phyloP scores from a whole-genome alignment of 2,797 vertebrate genomes.

The Podarcis siculus region DNA sequence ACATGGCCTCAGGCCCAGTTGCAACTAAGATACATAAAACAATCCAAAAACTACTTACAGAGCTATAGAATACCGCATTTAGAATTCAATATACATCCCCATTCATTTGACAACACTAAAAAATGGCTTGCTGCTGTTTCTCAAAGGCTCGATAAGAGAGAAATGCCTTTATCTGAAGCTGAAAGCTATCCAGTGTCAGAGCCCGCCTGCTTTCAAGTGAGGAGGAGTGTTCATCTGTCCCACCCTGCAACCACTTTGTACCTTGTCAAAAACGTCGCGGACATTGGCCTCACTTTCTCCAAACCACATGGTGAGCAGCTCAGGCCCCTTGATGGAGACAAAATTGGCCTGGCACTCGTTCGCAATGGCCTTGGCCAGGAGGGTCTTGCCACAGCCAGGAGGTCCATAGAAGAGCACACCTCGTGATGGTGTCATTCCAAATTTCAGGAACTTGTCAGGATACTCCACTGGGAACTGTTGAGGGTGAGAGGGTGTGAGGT shows the following conservation, averaged over 20 bases:
- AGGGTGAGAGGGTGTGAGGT: not conserved
- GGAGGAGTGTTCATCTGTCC: too few relatives aligned
- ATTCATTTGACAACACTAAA: too few relatives aligned
- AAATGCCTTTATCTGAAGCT: too few relatives aligned
- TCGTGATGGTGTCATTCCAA: slow-evolving; percentile 74
- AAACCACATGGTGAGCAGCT: slow-evolving; percentile 75
- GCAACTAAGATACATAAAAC: too few relatives aligned
- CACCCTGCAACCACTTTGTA: not conserved
- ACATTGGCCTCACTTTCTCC: slow-evolving; percentile 75
- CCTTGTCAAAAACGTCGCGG: slow-evolving; percentile 75
- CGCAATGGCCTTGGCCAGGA: slow-evolving; percentile 73
- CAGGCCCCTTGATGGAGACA: slow-evolving; percentile 73
- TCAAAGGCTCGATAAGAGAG: too few relatives aligned
- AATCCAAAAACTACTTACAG: too few relatives aligned
- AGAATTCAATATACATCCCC: too few relatives aligned
- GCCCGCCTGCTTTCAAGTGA: not conserved
- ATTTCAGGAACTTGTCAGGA: slow-evolving; percentile 74
- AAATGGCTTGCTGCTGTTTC: too few relatives aligned
- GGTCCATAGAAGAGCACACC: slow-evolving; percentile 74
- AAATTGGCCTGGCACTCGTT: slow-evolving; percentile 75
- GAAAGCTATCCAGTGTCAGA: too few relatives aligned
- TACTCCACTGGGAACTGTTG: slow-evolving; percentile 72
- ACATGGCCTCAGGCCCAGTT: too few relatives aligned
- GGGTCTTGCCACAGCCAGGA: slow-evolving; percentile 71
- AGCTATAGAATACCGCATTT: too few relatives aligned